Percentiles rank a stretch among this genome's conserved stretches.
Evolutionary conservation across 2,113 vertebrate species (phyloP).

Genomic region (Rhombomys opimus): DNA sequence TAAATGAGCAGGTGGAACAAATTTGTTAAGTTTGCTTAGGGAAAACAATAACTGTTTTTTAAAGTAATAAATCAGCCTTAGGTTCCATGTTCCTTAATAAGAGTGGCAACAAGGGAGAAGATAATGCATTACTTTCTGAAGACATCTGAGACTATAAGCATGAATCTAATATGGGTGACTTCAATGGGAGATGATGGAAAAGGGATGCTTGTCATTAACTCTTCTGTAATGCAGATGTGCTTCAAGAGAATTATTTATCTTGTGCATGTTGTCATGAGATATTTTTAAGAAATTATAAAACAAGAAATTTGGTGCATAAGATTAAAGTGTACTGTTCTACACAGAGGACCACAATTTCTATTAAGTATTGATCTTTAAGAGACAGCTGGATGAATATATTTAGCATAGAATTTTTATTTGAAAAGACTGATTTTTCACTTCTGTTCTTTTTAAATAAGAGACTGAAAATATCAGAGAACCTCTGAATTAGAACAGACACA

Average conservation of each 20-base stretch:
- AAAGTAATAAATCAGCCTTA: slow-evolving; percentile 85
- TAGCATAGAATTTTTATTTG: slow-evolving; percentile 37
- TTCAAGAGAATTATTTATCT: slow-evolving; percentile 53
- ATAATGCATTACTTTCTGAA: slow-evolving; percentile 75
- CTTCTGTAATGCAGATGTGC: background rate
- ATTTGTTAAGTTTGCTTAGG: slow-evolving; percentile 87
- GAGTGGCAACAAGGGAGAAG: slow-evolving; percentile 59
- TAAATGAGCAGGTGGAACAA: slow-evolving; percentile 86
- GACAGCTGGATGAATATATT: slow-evolving; percentile 29
- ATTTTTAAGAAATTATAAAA: slow-evolving; percentile 13
- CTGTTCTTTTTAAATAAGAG: background rate
- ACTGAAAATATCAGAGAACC: slow-evolving; percentile 6
- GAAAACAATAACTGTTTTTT: slow-evolving; percentile 85
- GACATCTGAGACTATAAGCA: slow-evolving; percentile 79
- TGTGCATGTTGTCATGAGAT: background rate
- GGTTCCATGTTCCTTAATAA: slow-evolving; percentile 83
- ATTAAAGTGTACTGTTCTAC: slow-evolving; percentile 24
- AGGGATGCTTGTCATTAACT: slow-evolving; percentile 54
- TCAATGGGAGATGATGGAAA: slow-evolving; percentile 41
- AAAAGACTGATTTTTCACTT: slow-evolving; percentile 32
- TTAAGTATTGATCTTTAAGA: slow-evolving; percentile 38
- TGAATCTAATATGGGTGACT: slow-evolving; percentile 78
- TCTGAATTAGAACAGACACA: slow-evolving; percentile 50
- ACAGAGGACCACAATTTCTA: slow-evolving; percentile 38
- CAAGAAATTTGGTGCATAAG: background rate